Evolutionary conservation across 2,888 invertebrate species (phyloP), one percentile per base, ranked within the genome.

Genomic region (Eretmocerus hayati): DNA sequence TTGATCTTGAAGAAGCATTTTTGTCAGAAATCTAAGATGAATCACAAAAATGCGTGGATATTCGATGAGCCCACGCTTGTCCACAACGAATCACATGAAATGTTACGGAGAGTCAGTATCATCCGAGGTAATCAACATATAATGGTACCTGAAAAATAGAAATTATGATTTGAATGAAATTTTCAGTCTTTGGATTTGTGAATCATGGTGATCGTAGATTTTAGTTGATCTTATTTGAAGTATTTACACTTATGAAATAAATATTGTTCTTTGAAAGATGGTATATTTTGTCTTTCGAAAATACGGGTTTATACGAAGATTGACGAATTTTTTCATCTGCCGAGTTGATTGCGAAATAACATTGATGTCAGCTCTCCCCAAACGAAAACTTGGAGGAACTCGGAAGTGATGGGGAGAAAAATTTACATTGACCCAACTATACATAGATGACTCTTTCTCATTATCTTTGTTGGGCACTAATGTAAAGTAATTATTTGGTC

Each of bases 31-130:
- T 46, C 52, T 46, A 52, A 46, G 46, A 52, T 20, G 37, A 48
- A 52, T 52, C 46, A 49, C 48, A 49, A 46, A 42, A 38, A 46
- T 48, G 32, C 19, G 36, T 43, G 52, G 46, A 49, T 43, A 40
- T 48, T 46, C 21, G 38, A 37, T 44, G 41, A 30, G 38, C 47
- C 50, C 43, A 42, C 38, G 37, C 30, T 52, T 50, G 42, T 49
- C 47, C 53, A 47, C 33, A 37, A 32, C 37, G 23, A 46, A 53
- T 53, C 35, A 46, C 46, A 53, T 53, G 23, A 46, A 53, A 52
- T 35, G 40, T 48, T 19, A 39, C 40, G 47, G 46, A 45, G 44
- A 49, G n/a, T 53, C 42, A 43, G 42, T 40, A 26, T 52, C 46
- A 40, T 46, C 43, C 32, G 42, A 46, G 32, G 36, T 48, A 48